A percentile compares a stretch with the other conserved stretches of the same genome.
Evolutionary conservation across 2,113 vertebrate genomes (phyloP).

Genomic region (Hystrix cristata): DNA sequence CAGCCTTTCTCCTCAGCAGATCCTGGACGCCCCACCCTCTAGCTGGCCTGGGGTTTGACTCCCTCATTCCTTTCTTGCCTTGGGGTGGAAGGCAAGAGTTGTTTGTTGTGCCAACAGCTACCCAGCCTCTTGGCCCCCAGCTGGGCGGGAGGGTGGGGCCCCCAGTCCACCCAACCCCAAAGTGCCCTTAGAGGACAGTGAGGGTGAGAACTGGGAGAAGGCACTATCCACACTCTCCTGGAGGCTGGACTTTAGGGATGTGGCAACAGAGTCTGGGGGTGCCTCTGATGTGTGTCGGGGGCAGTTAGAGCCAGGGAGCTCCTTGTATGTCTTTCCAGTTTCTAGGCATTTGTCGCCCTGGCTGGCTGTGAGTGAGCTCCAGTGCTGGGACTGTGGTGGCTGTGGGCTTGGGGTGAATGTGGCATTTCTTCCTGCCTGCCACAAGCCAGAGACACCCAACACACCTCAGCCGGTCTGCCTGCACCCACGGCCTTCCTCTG

Average conservation of each 20-base stretch:
- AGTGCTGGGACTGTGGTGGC: background rate
- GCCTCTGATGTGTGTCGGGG: background rate
- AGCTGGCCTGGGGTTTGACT: background rate
- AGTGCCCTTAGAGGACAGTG: slow-evolving; percentile 26
- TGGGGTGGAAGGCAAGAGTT: background rate
- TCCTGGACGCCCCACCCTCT: background rate
- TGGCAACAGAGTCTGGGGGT: background rate
- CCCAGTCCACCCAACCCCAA: background rate
- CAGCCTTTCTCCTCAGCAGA: background rate
- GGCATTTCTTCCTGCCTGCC: background rate
- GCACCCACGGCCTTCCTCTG: background rate
- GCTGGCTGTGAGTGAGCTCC: background rate
- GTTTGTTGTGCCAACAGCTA: slow-evolving; percentile 77
- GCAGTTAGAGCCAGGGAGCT: no score
- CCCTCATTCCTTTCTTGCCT: background rate
- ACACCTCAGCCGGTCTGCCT: background rate
- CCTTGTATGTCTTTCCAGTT: background rate
- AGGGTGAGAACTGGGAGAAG: background rate
- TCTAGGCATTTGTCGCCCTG: background rate
- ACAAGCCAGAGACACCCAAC: background rate
- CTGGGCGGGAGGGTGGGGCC: background rate
- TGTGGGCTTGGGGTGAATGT: rapidly evolving
- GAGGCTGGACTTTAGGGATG: background rate
- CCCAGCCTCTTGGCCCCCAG: background rate
- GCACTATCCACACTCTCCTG: no score